These are phyloP conservation scores for Philaethria dido DNA, from an alignment of 2,888 invertebrate species.

Conservation along the genomic window DNA sequence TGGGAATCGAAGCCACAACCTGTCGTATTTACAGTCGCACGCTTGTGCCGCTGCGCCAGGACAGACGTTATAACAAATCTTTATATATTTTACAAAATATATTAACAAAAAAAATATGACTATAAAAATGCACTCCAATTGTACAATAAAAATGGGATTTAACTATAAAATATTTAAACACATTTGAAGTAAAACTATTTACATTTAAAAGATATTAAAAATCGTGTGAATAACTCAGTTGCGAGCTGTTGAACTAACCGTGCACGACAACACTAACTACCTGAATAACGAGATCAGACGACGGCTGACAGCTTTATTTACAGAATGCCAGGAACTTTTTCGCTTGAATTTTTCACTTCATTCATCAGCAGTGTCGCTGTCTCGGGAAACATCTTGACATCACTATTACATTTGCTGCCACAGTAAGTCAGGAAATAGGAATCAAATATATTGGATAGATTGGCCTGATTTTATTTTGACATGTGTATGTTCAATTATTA, in stretches of 20 bases:
- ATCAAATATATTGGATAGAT: neutral
- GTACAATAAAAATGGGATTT: neutral
- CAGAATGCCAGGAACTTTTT: conserved; percentile 23
- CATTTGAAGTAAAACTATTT: neutral
- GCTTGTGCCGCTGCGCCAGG: too few species aligned
- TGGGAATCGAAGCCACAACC: too few species aligned
- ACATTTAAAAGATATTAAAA: neutral
- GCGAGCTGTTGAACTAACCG: conserved; percentile 9
- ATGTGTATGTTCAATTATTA: too few species aligned
- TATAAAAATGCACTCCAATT: too few species aligned
- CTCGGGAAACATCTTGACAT: neutral
- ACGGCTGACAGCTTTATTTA: conserved; percentile 24
- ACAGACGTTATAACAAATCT: too few species aligned
- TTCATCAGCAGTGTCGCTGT: conserved; percentile 9
- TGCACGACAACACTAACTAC: conserved; percentile 25
- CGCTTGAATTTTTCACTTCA: conserved; percentile 16
- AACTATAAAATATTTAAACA: neutral
- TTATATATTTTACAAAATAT: too few species aligned
- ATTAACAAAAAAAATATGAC: too few species aligned
- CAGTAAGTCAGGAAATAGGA: neutral
- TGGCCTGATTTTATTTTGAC: neutral
- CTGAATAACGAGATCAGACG: conserved; percentile 27
- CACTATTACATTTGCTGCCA: conserved; percentile 12
- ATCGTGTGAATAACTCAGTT: neutral
- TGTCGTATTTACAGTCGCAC: too few species aligned